Conservation (phyloP, 2,888 invertebrate species). For the Orthosia incerta region DNA sequence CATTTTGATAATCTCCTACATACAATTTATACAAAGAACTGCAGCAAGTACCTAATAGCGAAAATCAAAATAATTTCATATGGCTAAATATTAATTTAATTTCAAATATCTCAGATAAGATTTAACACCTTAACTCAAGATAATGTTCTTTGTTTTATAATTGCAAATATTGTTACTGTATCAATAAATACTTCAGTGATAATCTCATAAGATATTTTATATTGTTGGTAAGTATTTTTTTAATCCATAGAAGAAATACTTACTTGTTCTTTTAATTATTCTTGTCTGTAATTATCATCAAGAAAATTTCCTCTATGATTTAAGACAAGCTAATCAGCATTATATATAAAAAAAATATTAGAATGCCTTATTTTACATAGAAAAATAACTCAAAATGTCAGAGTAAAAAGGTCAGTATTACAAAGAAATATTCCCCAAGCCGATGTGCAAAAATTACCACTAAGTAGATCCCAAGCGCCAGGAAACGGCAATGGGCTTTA, state of each 20-base stretch:
- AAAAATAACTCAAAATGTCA: not conserved
- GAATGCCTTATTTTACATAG: not conserved
- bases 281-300: not conserved
- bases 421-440: too few species aligned
- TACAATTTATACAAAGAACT: not conserved
- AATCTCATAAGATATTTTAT: conserved; percentile 11
- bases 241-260: not conserved
- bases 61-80: not conserved
- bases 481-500: not conserved
- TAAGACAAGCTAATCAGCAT: not conserved
- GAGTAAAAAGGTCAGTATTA: too few species aligned
- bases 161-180: conserved; percentile 16
- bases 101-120: conserved; percentile 19
- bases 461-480: not conserved
- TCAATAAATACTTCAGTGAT: conserved; percentile 1
- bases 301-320: not conserved
- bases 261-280: not conserved
- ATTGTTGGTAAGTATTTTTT: conserved; percentile 4
- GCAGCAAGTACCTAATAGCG: not conserved
- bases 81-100: not conserved
- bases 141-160: conserved; percentile 7
- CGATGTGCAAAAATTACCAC: not conserved
- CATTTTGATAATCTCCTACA: too few species aligned
- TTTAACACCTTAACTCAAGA: conserved; percentile 14
- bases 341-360: not conserved